These are phyloP conservation scores for Ectobius pallidus DNA, from an alignment of 2,888 invertebrate species.

Conservation along the genomic window DNA sequence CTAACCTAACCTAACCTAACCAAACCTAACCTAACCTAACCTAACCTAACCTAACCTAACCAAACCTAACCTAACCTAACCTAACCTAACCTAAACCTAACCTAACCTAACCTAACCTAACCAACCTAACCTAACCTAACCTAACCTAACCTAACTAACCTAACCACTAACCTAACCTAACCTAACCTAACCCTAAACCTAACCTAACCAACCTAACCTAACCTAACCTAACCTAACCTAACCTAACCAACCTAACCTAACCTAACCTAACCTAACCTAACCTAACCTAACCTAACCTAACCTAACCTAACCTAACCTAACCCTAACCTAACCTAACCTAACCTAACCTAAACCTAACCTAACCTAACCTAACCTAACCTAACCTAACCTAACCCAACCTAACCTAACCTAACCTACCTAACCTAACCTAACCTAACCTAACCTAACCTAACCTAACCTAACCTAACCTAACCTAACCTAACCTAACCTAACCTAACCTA, in stretches of 20 bases:
- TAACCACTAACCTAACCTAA: constrained; percentile 6
- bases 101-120: not conserved
- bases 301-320: constrained; percentile 34
- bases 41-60: constrained; percentile 5
- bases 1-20: not conserved
- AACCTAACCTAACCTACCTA: constrained; percentile 44
- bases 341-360: constrained; percentile 44
- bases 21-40: constrained; percentile 3
- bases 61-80: not conserved
- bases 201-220: constrained; percentile 35
- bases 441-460: constrained; percentile 44
- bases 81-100: not conserved
- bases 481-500: constrained; percentile 43
- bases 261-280: constrained; percentile 39
- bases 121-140: constrained; percentile 16
- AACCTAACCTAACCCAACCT: constrained; percentile 44
- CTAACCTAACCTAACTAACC: constrained; percentile 14
- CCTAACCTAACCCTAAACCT: constrained; percentile 40
- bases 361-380: constrained; percentile 43
- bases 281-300: constrained; percentile 38
- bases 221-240: constrained; percentile 33
- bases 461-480: constrained; percentile 43
- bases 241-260: constrained; percentile 31
- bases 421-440: constrained; percentile 31
- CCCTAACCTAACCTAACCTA: constrained; percentile 36